Conservation (phyloP, 2,888 invertebrate species). For the Pammene fasciana region DNA sequence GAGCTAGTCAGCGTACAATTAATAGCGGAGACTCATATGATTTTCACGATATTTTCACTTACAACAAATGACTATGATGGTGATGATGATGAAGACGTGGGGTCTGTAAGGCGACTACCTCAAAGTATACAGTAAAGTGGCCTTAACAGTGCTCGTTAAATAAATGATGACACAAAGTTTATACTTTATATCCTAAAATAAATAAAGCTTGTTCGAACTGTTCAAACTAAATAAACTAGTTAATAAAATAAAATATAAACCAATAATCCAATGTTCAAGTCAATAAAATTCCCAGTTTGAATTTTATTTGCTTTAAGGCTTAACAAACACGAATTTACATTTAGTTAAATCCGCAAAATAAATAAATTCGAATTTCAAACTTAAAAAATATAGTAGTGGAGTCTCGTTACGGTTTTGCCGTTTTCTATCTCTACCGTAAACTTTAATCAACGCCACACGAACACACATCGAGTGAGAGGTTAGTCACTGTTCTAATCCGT, state of each 20-base stretch:
- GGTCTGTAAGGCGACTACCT: too few relatives aligned
- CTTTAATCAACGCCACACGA: constrained; percentile 21
- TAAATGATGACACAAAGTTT: too few relatives aligned
- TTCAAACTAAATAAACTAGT: too few relatives aligned
- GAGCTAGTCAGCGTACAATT: too few relatives aligned
- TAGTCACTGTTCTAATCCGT: neutral
- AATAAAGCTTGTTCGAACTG: too few relatives aligned
- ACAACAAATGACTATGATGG: too few relatives aligned
- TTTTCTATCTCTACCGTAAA: constrained; percentile 21
- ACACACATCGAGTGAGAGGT: neutral
- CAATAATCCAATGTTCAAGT: constrained; percentile 1
- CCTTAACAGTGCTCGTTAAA: too few relatives aligned
- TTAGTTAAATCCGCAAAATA: neutral
- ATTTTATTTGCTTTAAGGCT: constrained; percentile 4
- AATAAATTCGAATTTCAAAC: neutral
- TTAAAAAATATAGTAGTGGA: constrained; percentile 14
- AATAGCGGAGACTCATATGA: too few relatives aligned
- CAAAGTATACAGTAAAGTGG: too few relatives aligned
- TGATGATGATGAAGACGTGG: too few relatives aligned
- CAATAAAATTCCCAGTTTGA: neutral
- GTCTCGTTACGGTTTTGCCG: constrained; percentile 10
- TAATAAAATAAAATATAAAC: neutral
- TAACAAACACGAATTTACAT: constrained; percentile 7
- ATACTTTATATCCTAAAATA: too few relatives aligned
- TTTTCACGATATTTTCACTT: too few relatives aligned